Base-by-base conservation (phyloP, 2,797 vertebrate genomes). In the Varecia variegata region DNA sequence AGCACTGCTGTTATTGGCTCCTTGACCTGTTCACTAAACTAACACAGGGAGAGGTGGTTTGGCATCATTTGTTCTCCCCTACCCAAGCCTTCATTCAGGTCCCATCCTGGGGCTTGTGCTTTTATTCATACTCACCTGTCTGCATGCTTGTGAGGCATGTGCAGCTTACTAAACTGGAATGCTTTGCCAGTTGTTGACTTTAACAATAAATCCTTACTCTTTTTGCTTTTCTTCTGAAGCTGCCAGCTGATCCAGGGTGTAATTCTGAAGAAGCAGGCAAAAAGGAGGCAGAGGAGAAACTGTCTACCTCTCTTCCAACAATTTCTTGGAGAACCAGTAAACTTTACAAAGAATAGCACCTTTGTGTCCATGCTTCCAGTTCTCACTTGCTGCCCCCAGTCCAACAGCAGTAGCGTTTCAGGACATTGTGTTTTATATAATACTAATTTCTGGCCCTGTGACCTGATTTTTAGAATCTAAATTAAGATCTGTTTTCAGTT, bases 381-480 rank as follows among this genome's bases (percentile, higher is more conserved):
- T 68, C 32, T 88, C 3, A 47, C 30, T 32, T 73, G 27, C 25
- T 80, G 30, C 32, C 17, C 30, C 54, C 27, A 45, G 45, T 62
- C 52, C n/a, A 81, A 58, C 40, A 87, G 32, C 45, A 87, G 45
- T 20, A 27, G 21, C 32, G 25, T 82, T 79, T 83, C 47, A 67
- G 65, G 40, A 67, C 23, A 21, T 23, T 74, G 18, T 89, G 11
- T 83, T 88, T 81, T 91, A 60, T 74, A 6, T 82, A 47, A 30
- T 71, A 30, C 5, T 30, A 50, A 43, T 35, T 58, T 60, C n/a
- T 86, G 54, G 54, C 52, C 50, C 7, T 74, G 9, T 56, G 35
- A 56, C 65, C 15, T 93, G 60, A 54, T 62, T 73, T 93, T 95
- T 76, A 90, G 54, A 85, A 88, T 92, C 79, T 74, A 18, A 15